Percentiles rank a stretch among this genome's conserved stretches.
phyloP scores from a whole-genome alignment of 2,113 vertebrate genomes.

The Choloepus hoffmanni region DNA sequence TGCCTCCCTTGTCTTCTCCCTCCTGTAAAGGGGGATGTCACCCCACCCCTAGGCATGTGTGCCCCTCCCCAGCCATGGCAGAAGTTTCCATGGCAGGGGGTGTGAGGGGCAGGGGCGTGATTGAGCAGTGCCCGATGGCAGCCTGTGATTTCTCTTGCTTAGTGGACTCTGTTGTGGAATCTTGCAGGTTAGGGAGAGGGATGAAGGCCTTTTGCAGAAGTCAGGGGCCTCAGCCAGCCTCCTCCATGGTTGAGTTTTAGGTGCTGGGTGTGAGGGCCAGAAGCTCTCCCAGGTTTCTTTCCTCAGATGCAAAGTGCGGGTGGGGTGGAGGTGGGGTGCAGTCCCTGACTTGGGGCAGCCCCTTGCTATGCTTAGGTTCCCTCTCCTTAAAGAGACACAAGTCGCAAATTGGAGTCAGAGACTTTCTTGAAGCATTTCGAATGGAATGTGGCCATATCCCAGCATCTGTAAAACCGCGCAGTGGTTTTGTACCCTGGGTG shows the following conservation, averaged over 20 bases:
- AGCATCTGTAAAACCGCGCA: rapidly evolving
- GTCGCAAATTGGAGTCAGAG: neutral
- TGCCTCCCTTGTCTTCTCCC: neutral
- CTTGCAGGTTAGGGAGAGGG: neutral
- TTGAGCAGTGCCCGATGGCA: neutral
- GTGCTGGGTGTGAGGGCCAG: neutral
- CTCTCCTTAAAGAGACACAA: neutral
- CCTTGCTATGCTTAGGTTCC: rapidly evolving
- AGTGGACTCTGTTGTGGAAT: neutral
- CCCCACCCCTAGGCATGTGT: neutral
- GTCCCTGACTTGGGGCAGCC: neutral
- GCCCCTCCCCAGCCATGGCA: neutral
- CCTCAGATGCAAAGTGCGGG: neutral
- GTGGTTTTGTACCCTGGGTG: neutral
- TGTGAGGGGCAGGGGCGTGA: neutral
- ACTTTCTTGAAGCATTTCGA: neutral
- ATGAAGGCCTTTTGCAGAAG: neutral
- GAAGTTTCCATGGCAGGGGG: neutral
- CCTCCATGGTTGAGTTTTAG: neutral
- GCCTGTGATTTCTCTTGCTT: neutral
- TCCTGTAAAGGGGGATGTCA: no score
- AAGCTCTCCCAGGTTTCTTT: neutral
- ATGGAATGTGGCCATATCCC: rapidly evolving
- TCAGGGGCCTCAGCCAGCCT: neutral
- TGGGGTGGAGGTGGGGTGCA: rapidly evolving